Percentiles rank a stretch among this genome's conserved stretches.
These are phyloP conservation scores for Linnaemya tessellans DNA, from an alignment of 2,888 invertebrate genomes.

Conservation along the genomic window DNA sequence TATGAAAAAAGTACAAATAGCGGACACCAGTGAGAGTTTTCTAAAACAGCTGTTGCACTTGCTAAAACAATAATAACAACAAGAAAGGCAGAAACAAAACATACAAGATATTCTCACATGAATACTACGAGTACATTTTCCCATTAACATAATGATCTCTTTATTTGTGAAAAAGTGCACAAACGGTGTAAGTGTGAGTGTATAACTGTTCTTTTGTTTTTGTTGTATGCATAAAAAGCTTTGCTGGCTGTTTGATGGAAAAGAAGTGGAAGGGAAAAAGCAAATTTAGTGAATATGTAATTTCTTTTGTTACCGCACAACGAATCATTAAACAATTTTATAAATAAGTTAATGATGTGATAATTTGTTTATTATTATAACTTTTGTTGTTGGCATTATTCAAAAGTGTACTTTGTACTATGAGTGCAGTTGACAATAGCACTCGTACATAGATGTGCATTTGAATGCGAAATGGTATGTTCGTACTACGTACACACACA, in stretches of 20 bases:
- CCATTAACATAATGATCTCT: slow-evolving; percentile 15
- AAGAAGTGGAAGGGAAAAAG: not conserved
- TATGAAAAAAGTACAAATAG: slow-evolving; percentile 40
- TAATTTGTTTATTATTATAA: slow-evolving; percentile 60
- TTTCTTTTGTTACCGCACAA: slow-evolving; percentile 46
- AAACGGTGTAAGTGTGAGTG: not conserved
- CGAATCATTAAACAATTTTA: slow-evolving; percentile 48
- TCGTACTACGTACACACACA: not conserved
- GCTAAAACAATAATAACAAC: not conserved
- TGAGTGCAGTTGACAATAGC: not conserved
- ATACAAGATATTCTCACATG: not conserved
- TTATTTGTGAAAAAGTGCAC: not conserved
- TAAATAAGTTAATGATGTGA: slow-evolving; percentile 68
- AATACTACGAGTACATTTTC: not conserved
- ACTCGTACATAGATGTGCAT: not conserved
- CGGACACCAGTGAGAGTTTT: slow-evolving; percentile 26
- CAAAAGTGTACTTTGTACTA: slow-evolving; percentile 18
- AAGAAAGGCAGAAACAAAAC: not conserved
- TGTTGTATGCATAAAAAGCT: not conserved
- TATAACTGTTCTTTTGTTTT: not conserved
- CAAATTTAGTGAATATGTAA: slow-evolving; percentile 9
- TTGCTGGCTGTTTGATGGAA: not conserved
- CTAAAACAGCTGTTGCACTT: slow-evolving; percentile 63
- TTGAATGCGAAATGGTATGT: not conserved
- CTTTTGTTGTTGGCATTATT: slow-evolving; percentile 48